A percentile compares a stretch with the other conserved stretches of the same genome.
These are phyloP conservation scores for Phocides pigmalion DNA, from an alignment of 1,140 invertebrate species.

Conservation along the genomic window DNA sequence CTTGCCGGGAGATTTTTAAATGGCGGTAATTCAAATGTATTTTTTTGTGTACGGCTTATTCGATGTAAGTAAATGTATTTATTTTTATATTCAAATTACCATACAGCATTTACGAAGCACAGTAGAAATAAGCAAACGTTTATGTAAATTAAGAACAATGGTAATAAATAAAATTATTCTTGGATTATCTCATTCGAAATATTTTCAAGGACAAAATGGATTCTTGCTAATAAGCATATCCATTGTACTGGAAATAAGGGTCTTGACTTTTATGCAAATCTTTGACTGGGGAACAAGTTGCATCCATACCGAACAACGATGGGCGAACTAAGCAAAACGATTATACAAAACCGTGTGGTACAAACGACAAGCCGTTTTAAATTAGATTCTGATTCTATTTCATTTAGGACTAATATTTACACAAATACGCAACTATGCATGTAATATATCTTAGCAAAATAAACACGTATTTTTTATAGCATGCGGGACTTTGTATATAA, in stretches of 20 bases:
- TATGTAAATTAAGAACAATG: neutral
- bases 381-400: no score
- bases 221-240: neutral
- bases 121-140: neutral
- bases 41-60: no score
- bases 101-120: neutral
- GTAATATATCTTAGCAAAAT: no score
- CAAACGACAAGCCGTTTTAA: no score
- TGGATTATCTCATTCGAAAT: neutral
- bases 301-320: no score
- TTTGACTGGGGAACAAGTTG: neutral
- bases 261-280: neutral
- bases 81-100: neutral
- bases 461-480: no score
- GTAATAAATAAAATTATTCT: neutral
- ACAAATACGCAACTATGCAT: no score
- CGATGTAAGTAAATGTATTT: neutral
- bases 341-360: no score
- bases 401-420: no score
- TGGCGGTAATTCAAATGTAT: no score
- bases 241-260: neutral
- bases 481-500: no score
- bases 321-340: neutral
- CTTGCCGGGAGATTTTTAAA: no score
- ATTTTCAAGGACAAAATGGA: neutral